These are phyloP conservation scores for Xestia sexstrigata DNA, from an alignment of 2,888 invertebrate species.

Conservation along the genomic window DNA sequence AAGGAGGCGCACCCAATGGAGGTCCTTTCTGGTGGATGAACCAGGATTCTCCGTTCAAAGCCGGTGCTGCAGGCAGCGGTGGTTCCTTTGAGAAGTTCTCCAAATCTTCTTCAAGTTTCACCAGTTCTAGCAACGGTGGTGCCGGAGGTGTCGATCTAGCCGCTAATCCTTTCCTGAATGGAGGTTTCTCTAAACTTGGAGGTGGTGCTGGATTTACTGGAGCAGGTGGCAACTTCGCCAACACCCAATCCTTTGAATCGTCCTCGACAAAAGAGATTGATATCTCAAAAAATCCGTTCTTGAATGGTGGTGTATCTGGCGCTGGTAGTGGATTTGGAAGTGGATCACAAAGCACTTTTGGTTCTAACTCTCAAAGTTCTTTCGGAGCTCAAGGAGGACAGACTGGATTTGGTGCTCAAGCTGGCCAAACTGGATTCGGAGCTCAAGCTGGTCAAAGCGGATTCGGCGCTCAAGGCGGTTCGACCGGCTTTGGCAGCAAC, in stretches of 20 bases:
- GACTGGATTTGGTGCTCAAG: slow-evolving; percentile 47
- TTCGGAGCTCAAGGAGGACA: slow-evolving; percentile 22
- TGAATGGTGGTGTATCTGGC: slow-evolving; percentile 71
- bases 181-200: slow-evolving; percentile 75
- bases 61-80: slow-evolving; percentile 72
- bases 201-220: slow-evolving; percentile 59
- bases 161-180: slow-evolving; percentile 81
- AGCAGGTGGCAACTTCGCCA: slow-evolving; percentile 44
- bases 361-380: slow-evolving; percentile 17
- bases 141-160: slow-evolving; percentile 71
- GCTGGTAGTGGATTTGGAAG: slow-evolving; percentile 31
- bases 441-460: slow-evolving; percentile 56
- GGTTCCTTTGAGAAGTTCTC: slow-evolving; percentile 82
- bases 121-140: slow-evolving; percentile 69
- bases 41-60: slow-evolving; percentile 90
- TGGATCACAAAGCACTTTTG: slow-evolving; percentile 35
- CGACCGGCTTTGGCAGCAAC: slow-evolving; percentile 1
- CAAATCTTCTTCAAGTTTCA: slow-evolving; percentile 78
- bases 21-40: slow-evolving; percentile 92
- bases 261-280: slow-evolving; percentile 74
- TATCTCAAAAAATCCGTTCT: slow-evolving; percentile 81
- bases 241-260: slow-evolving; percentile 42
- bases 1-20: slow-evolving; percentile 77
- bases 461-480: slow-evolving; percentile 20
- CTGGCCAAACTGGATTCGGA: slow-evolving; percentile 12